Base-by-base conservation (phyloP, 2,888 invertebrate genomes). In the Drosophila cracens region DNA sequence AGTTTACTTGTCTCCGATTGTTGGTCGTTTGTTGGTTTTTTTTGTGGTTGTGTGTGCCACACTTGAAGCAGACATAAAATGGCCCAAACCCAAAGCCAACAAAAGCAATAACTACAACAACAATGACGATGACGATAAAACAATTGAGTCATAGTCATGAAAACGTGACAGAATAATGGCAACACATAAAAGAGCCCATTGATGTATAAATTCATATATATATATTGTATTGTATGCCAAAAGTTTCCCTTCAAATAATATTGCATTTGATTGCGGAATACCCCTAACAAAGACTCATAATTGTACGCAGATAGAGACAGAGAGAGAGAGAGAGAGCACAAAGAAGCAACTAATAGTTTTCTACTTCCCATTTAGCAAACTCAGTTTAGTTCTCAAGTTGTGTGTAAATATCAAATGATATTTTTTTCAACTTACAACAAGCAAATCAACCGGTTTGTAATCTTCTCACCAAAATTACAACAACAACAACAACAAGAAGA, bases 101-200 rank as follows among this genome's bases (percentile, higher is more conserved):
- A 52, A 53, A 53, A 48, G 49, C 67, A 57, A 71, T 62, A 53
- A 78, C 61, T 70, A 33, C 61, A 33, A 70, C 51, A 34, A 25
- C 48, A 16, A 33, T 21, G n/a, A 25, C 51, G 18, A 58, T 27
- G 29, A 69, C 62, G 52, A 59, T 57, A 53, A 52, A 65, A 60
- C 70, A 82, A 74, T 74, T 82, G 79, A 84, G 67, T 79, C 72
- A 73, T 60, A 51, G 67, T 57, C 83, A 64, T 76, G 72, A 81
- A 84, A 83, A 89, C 84, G 84, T 84, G 84, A 84, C 89, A 87
- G 89, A 81, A 89, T 89, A 84, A 87, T 87, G 89, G 74, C 81
- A 79, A 57, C 75, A 51, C 59, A 82, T 74, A 81, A 83, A 81
- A 84, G 60, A 64, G 51, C 52, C 54, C 66, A 75, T 70, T 74